Base-by-base conservation (phyloP, 1,140 invertebrate species). In the Eciton burchellii region DNA sequence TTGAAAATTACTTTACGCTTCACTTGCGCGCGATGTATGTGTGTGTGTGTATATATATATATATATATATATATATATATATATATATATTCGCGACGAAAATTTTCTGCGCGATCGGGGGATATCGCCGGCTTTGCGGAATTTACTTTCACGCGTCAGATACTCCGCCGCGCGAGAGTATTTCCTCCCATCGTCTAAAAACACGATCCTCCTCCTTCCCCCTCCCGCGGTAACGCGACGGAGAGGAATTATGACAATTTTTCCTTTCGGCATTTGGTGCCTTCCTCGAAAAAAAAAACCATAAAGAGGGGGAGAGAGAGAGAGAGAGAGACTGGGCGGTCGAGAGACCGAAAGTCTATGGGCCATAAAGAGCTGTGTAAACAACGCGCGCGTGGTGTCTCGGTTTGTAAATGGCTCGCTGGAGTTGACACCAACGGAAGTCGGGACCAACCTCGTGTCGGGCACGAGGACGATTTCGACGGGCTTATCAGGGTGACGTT, bases 1-100 rank as follows among this genome's bases (percentile, higher is more conserved):
- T 79, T 70, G 74, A 79, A 79, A 79, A 79, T 79, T 57, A 68
- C 35, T 77, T 77, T 56, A 56, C 35, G 49, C 24, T 79, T 79
- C 74, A 57, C 63, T 79, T 70, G 35, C 63, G 49, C 63, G 74
- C 74, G 63, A 68, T n/a, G n/a, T n/a, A n/a, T n/a, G n/a, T n/a
- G n/a, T n/a, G n/a, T n/a, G n/a, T n/a, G n/a, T n/a, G n/a, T n/a
- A n/a, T n/a, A n/a, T n/a, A n/a, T n/a, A n/a, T n/a, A n/a, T n/a
- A n/a, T n/a, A n/a, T n/a, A n/a, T n/a, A n/a, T n/a, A n/a, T n/a
- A n/a, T n/a, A n/a, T n/a, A n/a, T n/a, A n/a, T n/a, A n/a, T n/a
- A n/a, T n/a, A n/a, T n/a, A n/a, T 68, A 68, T 68, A 62, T 68
- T 77, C 74, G 14, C 43, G 66, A 47, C 49, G 74, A 79, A 79